Conservation (phyloP, 2,888 invertebrate species). For the Sarcophaga subvicina region DNA sequence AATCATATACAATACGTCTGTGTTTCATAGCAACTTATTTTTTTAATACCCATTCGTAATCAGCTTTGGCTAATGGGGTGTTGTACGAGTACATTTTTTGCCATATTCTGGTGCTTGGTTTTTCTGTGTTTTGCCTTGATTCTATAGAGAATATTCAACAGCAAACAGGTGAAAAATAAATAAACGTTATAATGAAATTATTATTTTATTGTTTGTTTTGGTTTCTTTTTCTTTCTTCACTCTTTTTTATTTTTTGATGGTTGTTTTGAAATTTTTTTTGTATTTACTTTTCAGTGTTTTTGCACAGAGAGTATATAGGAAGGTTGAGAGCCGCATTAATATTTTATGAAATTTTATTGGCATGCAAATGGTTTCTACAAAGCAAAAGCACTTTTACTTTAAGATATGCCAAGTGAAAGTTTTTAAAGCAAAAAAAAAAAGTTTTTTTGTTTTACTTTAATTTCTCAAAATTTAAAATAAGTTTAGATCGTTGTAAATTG, state of each 20-base stretch:
- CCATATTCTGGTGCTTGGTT: neutral
- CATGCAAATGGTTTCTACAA: slow-evolving; percentile 44
- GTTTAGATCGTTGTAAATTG: too few species aligned
- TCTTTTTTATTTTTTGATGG: neutral
- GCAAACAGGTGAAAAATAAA: slow-evolving; percentile 60
- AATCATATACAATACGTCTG: neutral
- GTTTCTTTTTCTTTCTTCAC: slow-evolving; percentile 34
- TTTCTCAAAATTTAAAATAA: too few species aligned
- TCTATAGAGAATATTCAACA: slow-evolving; percentile 36
- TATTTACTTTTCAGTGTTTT: neutral
- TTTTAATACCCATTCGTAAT: slow-evolving; percentile 1
- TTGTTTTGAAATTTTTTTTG: slow-evolving; percentile 17
- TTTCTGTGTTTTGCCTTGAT: neutral
- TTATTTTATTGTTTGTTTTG: slow-evolving; percentile 61
- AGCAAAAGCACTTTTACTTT: slow-evolving; percentile 31
- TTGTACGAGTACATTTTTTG: neutral
- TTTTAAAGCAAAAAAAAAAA: neutral
- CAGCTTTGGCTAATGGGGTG: slow-evolving; percentile 22
- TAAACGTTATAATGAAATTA: slow-evolving; percentile 62
- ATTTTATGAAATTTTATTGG: slow-evolving; percentile 48
- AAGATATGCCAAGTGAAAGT: slow-evolving; percentile 43
- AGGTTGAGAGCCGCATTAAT: slow-evolving; percentile 30
- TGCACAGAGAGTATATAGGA: neutral
- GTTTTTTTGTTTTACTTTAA: neutral
- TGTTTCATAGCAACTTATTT: neutral